Percentiles rank a stretch among this genome's conserved stretches.
Conservation (phyloP, 2,113 vertebrate genomes). For the Megatriorchis doriae region DNA sequence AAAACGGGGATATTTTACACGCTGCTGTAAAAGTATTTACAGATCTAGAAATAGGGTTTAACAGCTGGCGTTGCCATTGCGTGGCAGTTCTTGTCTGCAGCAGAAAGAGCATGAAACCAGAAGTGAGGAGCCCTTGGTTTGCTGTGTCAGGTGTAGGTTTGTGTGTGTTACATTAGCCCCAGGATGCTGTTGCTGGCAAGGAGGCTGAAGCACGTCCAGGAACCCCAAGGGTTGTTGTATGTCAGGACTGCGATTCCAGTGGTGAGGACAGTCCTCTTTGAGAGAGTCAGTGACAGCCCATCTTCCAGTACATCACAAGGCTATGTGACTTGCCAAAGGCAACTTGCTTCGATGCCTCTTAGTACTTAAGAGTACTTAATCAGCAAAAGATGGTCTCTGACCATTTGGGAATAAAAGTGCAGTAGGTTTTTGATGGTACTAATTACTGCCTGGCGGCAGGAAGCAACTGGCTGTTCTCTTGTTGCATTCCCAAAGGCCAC, state of each 20-base stretch:
- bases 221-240: neutral
- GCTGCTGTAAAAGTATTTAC: neutral
- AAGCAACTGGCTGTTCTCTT: neutral
- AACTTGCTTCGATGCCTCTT: neutral
- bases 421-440: neutral
- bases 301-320: neutral
- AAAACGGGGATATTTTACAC: neutral
- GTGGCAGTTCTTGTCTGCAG: neutral
- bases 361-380: neutral
- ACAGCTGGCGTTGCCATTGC: rapidly evolving
- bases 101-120: neutral
- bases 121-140: neutral
- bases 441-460: neutral
- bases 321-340: neutral
- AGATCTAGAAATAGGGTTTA: neutral
- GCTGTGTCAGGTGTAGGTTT: neutral
- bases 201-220: neutral
- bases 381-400: neutral
- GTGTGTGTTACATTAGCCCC: neutral
- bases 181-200: neutral
- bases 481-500: neutral
- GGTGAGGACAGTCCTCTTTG: neutral
- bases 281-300: neutral
- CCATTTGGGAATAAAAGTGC: neutral
- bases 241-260: neutral